Percentiles rank a stretch among this genome's conserved stretches.
phyloP scores from a whole-genome alignment of 2,888 invertebrate genomes.

The Neoaliturus tenellus region DNA sequence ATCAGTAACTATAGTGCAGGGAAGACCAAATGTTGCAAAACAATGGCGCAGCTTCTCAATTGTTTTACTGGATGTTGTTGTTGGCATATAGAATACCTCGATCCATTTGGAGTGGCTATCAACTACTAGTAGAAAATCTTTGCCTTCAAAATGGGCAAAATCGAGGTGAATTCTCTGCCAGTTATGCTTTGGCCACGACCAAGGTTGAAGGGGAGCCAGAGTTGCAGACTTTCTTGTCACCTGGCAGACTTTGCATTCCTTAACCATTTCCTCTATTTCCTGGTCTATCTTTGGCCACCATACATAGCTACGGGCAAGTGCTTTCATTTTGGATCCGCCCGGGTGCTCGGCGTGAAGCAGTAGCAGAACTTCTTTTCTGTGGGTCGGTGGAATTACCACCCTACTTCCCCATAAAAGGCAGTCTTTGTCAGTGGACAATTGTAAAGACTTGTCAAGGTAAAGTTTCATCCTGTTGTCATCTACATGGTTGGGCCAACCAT shows the following conservation, averaged over 20 bases:
- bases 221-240: background rate
- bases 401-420: conserved; percentile 20
- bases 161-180: conserved; percentile 22
- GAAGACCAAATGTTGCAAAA: conserved; percentile 63
- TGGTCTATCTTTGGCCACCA: conserved; percentile 14
- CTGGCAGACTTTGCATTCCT: conserved; percentile 3
- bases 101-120: conserved; percentile 65
- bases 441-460: background rate
- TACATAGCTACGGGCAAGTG: background rate
- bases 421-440: background rate
- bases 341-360: conserved; percentile 21
- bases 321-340: conserved; percentile 5
- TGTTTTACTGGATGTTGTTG: conserved; percentile 58
- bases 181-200: conserved; percentile 24
- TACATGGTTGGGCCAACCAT: background rate
- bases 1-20: conserved; percentile 62
- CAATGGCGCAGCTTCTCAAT: conserved; percentile 59
- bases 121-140: conserved; percentile 59
- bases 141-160: conserved; percentile 14
- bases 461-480: background rate
- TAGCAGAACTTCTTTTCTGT: background rate
- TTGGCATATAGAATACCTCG: conserved; percentile 62
- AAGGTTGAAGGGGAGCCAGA: background rate
- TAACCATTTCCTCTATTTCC: background rate
- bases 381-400: conserved; percentile 32